Base-by-base conservation (phyloP, 1,140 invertebrate species). In the Dendrolimus punctatus region DNA sequence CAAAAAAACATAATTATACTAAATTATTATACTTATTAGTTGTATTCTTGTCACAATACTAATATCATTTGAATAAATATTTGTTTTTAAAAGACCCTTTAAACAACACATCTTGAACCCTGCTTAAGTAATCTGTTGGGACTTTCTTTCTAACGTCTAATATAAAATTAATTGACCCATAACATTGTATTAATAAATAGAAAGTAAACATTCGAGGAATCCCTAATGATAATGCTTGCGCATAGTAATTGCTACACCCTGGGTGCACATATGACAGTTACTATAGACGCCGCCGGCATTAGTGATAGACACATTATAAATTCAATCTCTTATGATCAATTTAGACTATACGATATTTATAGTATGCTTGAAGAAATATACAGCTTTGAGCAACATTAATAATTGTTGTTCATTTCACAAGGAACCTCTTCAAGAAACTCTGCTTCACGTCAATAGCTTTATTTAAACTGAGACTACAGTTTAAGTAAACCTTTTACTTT, bases 261-360 rank as follows among this genome's bases (percentile, higher is more conserved):
- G 49, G 60, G 66, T 63, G 64, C 48, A 68, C 65, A 67, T 58
- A 49, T 66, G 62, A 61, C 43, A 42, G 55, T 62, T 67, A 51
- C 52, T 65, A 58, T 59, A 57, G 52, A 64, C 63, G 62, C 62
- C 68, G 62, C 60, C 58, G 55, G 61, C 60, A 50, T 9, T 50
- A 23, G 23, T 23, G 43, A 40, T 57, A 65, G 50, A 52, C 67
- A 70, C 61, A 64, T 76, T 62, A 74, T 79, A 76, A 77, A 81
- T 81, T 79, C 64, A 79, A 75, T 80, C 54, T 76, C 75, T 62
- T 71, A 66, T 58, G 56, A 54, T 60, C 54, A 62, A 62, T 53
- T 49, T 52, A 58, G 40, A 43, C 47, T 55, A 54, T 44, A 23
- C 39, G 54, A 57, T 57, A 23, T 23, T 23, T 23, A 2, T 23